Percentiles rank a stretch among this genome's conserved stretches.
These are phyloP conservation scores for Thamnophis sirtalis DNA, from an alignment of 2,113 vertebrate species.

Conservation along the genomic window DNA sequence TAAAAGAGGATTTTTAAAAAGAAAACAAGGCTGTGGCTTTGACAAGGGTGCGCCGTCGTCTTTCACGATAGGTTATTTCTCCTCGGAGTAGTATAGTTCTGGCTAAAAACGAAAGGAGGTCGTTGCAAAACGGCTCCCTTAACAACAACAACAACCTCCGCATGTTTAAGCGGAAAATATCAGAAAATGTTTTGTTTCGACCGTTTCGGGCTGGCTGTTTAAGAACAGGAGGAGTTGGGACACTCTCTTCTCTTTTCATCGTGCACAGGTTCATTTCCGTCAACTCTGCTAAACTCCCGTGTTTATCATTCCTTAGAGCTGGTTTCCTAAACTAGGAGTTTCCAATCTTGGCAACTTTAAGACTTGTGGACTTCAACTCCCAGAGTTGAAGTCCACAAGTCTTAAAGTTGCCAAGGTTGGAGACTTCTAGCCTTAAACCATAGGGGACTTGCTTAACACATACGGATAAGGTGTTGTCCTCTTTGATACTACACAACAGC, in stretches of 20 bases:
- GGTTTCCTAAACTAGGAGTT: background rate
- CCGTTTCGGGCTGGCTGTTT: background rate
- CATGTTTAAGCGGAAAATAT: background rate
- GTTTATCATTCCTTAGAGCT: background rate
- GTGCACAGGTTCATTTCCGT: background rate
- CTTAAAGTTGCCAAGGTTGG: too few relatives aligned
- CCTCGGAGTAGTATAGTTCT: too few relatives aligned
- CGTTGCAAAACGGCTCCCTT: background rate
- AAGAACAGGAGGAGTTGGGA: background rate
- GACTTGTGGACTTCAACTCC: too few relatives aligned
- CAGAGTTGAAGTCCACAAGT: too few relatives aligned
- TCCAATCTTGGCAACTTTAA: too few relatives aligned
- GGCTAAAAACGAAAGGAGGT: background rate
- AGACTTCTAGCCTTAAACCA: background rate
- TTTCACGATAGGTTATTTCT: background rate
- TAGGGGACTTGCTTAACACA: background rate
- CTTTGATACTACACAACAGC: background rate
- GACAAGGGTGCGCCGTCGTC: background rate
- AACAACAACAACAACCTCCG: too few relatives aligned
- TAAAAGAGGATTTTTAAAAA: constrained; percentile 57
- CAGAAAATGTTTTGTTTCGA: background rate
- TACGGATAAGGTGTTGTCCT: background rate
- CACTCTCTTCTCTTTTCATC: background rate
- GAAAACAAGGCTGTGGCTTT: background rate
- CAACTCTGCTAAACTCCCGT: background rate